Base-by-base conservation (phyloP, 2,113 vertebrate species). In the Oryzias javanicus region DNA sequence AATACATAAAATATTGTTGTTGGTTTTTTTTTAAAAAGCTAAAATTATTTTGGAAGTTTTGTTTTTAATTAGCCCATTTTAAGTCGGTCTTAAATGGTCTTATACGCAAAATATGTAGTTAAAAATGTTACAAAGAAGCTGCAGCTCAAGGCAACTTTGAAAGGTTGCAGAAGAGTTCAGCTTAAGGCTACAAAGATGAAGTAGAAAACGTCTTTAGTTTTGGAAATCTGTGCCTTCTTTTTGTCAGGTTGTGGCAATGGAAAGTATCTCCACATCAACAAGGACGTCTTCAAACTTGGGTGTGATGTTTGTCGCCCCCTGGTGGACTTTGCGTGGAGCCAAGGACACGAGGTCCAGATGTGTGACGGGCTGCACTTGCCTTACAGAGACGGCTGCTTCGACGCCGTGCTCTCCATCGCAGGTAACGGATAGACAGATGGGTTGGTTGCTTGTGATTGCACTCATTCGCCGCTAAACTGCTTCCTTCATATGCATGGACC, bases 181-280 rank as follows among this genome's bases (percentile, higher is more conserved):
- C 7, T 35, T 35, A 35, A 35, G 29, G 29, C n/a, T n/a, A n/a
- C 35, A 35, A 35, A 12, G 35, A 35, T 10, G 10, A 12, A 8
- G 10, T 35, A 35, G 35, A 35, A 12, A 10, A 7, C 6, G n/a
- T n/a, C n/a, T n/a, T n/a, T n/a, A n/a, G n/a, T n/a, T n/a, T 35
- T 35, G 29, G 29, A 35, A 35, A 35, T 8, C 29, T 35, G 18
- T 47, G 46, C n/a, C 14, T 56, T 65, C 40, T 41, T 64, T 22
- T 42, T 69, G 65, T 18, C 76, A 94, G 92, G 90, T 60, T 93
- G 91, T 48, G 71, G 92, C 60, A 94, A 93, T 67, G 90, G 91
- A 42, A 94, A 93, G 88, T 91, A 93, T 49, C 88, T 93, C 70
- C 85, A 80, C 88, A 93, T 94, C 80, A 94, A 80, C 79, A 87